Base-by-base conservation (phyloP, 53 echinoderm and acorn worm species). In the Crossaster papposus region DNA sequence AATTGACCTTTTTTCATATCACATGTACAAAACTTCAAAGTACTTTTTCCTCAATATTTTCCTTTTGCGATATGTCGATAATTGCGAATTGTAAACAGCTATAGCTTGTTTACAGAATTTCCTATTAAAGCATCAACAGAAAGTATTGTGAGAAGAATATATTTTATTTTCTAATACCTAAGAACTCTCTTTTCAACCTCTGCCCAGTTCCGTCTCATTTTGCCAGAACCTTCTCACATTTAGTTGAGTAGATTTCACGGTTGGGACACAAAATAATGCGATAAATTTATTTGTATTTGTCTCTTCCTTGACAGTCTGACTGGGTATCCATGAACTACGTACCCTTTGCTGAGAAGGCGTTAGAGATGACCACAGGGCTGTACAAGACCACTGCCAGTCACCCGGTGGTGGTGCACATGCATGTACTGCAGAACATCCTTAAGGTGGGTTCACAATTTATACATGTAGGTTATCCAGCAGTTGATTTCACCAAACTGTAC, bases 241-340 rank as follows among this genome's bases (percentile, higher is more conserved):
- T 51, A 51, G 2, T 26, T 20, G 14, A 62, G 14, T 1, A 18
- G 14, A 22, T 14, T n/a, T 12, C 4, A 64, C 0, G 28, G 3
- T 14, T n/a, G n/a, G 7, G 32, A 51, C 0, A 31, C n/a, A 26
- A 17, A 30, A 26, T 20, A 58, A 13, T 24, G 24, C n/a, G n/a
- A n/a, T n/a, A n/a, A n/a, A n/a, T n/a, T n/a, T 5, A 35, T 72
- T 88, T 35, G n/a, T 18, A 30, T n/a, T 44, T 24, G 70, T 24
- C 13, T 89, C n/a, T 79, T 76, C 35, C 18, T 51, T 63, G 79
- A 36, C 90, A 95, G 95, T 92, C 97, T 35, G 97, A 97, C 72
- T 97, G 97, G 97, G 94, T 97, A 1, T 92, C 95, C 36, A 95
- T 97, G 98, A 97, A 97, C 85, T 97, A 97, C 79, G 95, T 97